phyloP scores from a whole-genome alignment of 2,888 invertebrate species.

The Heliconius cydno region DNA sequence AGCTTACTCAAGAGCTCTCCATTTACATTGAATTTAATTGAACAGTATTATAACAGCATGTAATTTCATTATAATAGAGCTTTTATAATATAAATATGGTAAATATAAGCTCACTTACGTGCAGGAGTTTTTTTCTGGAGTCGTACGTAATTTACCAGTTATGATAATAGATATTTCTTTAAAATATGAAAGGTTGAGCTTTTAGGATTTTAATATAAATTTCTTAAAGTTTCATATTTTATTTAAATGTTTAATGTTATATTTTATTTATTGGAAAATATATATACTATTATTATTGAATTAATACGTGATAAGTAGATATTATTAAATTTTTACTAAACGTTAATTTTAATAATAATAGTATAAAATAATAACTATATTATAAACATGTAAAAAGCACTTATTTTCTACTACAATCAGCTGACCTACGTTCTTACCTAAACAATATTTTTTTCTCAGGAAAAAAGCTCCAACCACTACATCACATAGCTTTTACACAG shows the following conservation, averaged over 20 bases:
- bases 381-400: background rate
- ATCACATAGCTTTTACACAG: conserved; percentile 14
- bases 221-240: background rate
- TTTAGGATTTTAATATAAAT: background rate
- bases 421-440: background rate
- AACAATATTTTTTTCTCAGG: background rate
- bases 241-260: background rate
- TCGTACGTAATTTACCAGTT: no score
- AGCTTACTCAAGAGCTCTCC: no score
- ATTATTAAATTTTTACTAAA: no score
- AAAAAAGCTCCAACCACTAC: conserved; percentile 1
- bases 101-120: no score
- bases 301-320: no score
- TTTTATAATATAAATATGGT: no score
- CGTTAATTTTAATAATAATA: background rate
- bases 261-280: background rate
- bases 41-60: no score
- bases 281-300: background rate
- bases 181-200: background rate
- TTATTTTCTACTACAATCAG: background rate
- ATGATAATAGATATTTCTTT: no score
- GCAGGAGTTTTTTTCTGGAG: no score
- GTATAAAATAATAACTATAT: background rate
- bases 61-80: no score
- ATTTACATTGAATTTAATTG: no score